Evolutionary conservation across 2,797 vertebrate genomes (phyloP).

Genomic region (Cheirogaleus major): DNA sequence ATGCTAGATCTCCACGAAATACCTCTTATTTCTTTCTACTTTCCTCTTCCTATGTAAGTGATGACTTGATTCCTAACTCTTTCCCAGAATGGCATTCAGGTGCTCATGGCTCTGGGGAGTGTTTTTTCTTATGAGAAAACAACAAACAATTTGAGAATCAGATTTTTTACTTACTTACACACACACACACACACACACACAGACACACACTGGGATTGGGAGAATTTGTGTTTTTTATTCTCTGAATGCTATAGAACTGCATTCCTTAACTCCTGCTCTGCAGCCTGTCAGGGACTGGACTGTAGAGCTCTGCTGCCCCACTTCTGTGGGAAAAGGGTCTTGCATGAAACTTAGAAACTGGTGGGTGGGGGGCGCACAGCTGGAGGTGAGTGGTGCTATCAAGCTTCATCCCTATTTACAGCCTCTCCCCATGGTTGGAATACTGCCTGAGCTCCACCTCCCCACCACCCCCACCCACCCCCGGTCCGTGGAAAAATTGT

Average conservation of each 20-base stretch:
- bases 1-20: background rate
- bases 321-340: no score
- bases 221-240: background rate
- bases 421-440: no score
- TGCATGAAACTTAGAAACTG: no score
- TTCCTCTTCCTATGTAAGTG: background rate
- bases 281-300: no score
- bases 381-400: no score
- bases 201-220: background rate
- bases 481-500: no score
- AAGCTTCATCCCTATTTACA: no score
- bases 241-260: background rate
- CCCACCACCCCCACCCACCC: rapidly evolving
- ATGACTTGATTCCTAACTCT: background rate
- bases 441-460: no score
- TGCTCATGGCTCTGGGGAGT: background rate
- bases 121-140: background rate
- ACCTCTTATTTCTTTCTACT: background rate
- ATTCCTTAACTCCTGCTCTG: no score
- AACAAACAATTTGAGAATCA: background rate
- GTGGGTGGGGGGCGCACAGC: no score
- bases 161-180: background rate
- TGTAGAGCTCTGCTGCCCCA: no score
- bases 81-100: background rate
- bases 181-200: background rate